Evolutionary conservation across 2,888 invertebrate genomes (phyloP).

Genomic region (Cinara cedri): DNA sequence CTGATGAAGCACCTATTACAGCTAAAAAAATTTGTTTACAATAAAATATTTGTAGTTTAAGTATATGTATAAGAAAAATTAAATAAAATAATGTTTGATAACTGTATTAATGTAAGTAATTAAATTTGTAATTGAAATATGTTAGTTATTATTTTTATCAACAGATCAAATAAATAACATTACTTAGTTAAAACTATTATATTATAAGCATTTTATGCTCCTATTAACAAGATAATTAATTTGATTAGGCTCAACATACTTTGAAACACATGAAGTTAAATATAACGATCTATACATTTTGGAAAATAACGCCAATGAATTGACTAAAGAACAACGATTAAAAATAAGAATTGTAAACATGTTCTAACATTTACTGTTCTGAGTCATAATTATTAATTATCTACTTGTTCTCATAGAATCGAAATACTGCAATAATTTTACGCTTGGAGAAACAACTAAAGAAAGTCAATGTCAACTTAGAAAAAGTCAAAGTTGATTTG

Average conservation of each 20-base stretch:
- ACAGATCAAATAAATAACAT: no score
- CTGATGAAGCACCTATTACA: no score
- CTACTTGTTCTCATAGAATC: neutral
- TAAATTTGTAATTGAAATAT: neutral
- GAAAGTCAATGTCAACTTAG: neutral
- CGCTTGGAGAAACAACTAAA: neutral
- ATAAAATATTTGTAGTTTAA: no score
- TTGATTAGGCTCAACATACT: neutral
- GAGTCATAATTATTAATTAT: neutral
- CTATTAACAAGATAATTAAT: neutral
- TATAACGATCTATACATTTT: neutral
- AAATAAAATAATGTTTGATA: neutral
- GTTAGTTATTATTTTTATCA: neutral
- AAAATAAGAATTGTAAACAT: neutral
- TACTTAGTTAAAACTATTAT: no score
- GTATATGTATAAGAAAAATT: no score
- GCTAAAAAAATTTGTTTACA: no score
- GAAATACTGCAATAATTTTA: slow-evolving; percentile 11
- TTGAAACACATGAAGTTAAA: neutral
- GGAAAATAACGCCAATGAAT: neutral
- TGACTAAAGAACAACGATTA: neutral
- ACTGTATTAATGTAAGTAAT: neutral
- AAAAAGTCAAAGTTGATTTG: neutral
- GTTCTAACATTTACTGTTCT: no score
- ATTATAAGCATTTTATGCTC: no score